A percentile compares a stretch with the other conserved stretches of the same genome.
phyloP scores from a whole-genome alignment of 2,797 vertebrate genomes.

The Syngnathus rostellatus region DNA sequence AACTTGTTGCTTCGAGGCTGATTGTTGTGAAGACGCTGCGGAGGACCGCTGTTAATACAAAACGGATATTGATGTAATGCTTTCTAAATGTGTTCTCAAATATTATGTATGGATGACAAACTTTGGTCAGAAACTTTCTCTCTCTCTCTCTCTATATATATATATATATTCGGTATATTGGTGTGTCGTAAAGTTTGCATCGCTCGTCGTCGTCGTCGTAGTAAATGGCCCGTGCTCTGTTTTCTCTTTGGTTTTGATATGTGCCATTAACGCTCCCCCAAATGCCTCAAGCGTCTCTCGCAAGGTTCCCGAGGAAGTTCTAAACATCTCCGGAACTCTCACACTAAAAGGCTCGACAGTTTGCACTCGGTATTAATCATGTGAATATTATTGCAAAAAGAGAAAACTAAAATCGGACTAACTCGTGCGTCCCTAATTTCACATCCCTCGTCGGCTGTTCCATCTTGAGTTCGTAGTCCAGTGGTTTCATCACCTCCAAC shows the following conservation, averaged over 20 bases:
- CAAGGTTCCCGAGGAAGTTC: slow-evolving; percentile 58
- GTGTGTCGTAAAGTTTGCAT: slow-evolving; percentile 73
- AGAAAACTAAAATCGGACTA: slow-evolving; percentile 51
- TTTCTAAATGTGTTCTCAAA: slow-evolving; percentile 72
- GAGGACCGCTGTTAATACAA: slow-evolving; percentile 57
- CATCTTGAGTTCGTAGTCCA: slow-evolving; percentile 53
- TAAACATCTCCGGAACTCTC: slow-evolving; percentile 42
- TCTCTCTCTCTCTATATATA: not conserved
- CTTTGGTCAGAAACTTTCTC: slow-evolving; percentile 50
- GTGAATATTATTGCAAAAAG: slow-evolving; percentile 61
- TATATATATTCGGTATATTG: slow-evolving; percentile 57
- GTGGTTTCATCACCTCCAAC: slow-evolving; percentile 53
- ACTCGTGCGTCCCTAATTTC: slow-evolving; percentile 48
- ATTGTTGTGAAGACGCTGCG: slow-evolving; percentile 41
- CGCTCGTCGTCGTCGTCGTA: slow-evolving; percentile 62
- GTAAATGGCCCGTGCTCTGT: slow-evolving; percentile 68
- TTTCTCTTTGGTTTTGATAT: slow-evolving; percentile 68
- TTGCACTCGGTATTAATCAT: slow-evolving; percentile 58
- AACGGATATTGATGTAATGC: slow-evolving; percentile 69
- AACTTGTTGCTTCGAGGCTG: slow-evolving; percentile 45
- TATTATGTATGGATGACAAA: slow-evolving; percentile 65
- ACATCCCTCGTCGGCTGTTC: slow-evolving; percentile 55
- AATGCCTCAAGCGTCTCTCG: slow-evolving; percentile 49
- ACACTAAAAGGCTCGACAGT: slow-evolving; percentile 48
- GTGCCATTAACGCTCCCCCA: slow-evolving; percentile 70